Conservation (phyloP, 2,113 vertebrate genomes). For the Hypanus sabinus region DNA sequence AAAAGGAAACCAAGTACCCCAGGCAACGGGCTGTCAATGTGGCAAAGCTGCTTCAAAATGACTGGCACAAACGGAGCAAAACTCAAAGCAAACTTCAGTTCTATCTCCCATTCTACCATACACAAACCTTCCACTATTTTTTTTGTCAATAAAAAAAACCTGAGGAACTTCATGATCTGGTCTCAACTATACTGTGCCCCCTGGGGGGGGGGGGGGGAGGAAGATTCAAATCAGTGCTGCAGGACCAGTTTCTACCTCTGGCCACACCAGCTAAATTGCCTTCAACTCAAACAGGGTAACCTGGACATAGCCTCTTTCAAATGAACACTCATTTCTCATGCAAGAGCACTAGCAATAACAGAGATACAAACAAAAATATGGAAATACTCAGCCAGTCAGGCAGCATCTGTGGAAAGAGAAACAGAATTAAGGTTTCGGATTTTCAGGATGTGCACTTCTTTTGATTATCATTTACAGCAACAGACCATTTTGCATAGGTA, state of each 20-base stretch:
- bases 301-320: no score
- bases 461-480: no score
- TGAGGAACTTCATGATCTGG: background rate
- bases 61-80: background rate
- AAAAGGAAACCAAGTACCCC: background rate
- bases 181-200: background rate
- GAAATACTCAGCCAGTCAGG: no score
- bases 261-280: no score
- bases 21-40: background rate
- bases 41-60: background rate
- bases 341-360: background rate
- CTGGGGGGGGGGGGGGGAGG: no score
- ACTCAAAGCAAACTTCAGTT: slow-evolving; percentile 1
- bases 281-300: no score
- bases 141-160: background rate
- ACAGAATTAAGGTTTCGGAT: no score
- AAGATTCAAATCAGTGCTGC: no score
- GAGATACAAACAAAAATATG: no score
- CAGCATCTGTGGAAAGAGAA: no score
- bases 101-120: background rate
- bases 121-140: background rate
- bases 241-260: no score
- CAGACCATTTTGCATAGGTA: background rate
- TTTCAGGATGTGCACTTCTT: no score
- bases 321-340: background rate